These are phyloP conservation scores for Psittacara wagleri DNA, from an alignment of 2,113 vertebrate species.

Conservation along the genomic window DNA sequence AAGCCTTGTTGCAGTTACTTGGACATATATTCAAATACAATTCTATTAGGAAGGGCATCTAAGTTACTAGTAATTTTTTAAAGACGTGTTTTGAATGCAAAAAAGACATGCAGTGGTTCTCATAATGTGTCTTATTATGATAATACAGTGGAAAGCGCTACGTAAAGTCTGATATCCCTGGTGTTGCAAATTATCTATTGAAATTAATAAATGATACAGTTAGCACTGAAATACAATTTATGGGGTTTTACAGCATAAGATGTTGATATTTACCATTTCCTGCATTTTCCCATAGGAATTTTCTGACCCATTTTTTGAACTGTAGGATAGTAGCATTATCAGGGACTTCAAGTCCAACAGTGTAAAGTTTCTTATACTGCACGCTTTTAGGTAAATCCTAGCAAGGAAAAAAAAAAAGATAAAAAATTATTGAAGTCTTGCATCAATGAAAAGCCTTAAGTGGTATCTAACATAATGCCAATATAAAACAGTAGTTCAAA, in stretches of 20 bases:
- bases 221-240: background rate
- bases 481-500: background rate
- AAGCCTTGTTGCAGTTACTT: background rate
- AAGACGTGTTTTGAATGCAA: background rate
- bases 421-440: background rate
- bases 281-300: conserved; percentile 75
- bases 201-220: background rate
- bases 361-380: conserved; percentile 76
- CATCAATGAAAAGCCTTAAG: background rate
- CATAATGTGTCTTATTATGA: background rate
- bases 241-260: background rate
- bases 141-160: background rate
- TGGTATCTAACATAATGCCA: background rate
- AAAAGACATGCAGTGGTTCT: background rate
- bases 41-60: background rate
- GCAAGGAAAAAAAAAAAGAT: background rate
- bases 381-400: conserved; percentile 77
- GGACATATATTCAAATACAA: background rate
- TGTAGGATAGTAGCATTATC: conserved; percentile 76
- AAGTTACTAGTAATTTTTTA: background rate
- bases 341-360: conserved; percentile 75
- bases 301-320: conserved; percentile 77
- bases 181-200: background rate
- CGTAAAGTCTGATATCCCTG: background rate
- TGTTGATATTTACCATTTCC: conserved; percentile 70